phyloP scores from a whole-genome alignment of 2,113 vertebrate genomes.

The Lophius piscatorius region DNA sequence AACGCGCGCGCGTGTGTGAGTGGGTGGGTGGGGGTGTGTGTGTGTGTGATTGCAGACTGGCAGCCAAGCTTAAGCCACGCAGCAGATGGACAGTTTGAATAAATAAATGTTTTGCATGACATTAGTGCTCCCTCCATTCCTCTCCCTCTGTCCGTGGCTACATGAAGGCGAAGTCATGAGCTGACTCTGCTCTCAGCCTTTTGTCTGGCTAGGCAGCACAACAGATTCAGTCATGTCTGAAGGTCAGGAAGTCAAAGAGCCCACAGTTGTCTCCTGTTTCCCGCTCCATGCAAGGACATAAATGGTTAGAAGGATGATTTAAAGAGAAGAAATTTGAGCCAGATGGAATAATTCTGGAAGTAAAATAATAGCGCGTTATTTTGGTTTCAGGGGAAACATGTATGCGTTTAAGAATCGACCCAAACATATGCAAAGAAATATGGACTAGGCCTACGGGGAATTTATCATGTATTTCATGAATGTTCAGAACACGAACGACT shows the following conservation, averaged over 20 bases:
- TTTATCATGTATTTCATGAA: conserved; percentile 25
- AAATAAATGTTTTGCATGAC: conserved; percentile 72
- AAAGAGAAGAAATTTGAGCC: conserved; percentile 25
- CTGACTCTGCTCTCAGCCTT: conserved; percentile 65
- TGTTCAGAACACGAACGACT: not conserved
- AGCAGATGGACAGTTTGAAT: conserved; percentile 79
- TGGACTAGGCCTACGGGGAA: not conserved
- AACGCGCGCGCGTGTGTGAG: conserved; percentile 14
- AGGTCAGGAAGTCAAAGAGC: conserved; percentile 73
- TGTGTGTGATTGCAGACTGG: conserved; percentile 9
- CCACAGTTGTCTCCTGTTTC: conserved; percentile 49
- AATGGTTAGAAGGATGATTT: conserved; percentile 4
- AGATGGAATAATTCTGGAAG: conserved; percentile 34
- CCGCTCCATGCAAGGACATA: conserved; percentile 28
- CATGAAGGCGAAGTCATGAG: conserved; percentile 64
- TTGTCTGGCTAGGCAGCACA: conserved; percentile 69
- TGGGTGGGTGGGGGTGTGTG: conserved; percentile 2
- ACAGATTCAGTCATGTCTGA: conserved; percentile 74
- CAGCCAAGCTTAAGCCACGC: conserved; percentile 55
- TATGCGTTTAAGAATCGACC: not conserved
- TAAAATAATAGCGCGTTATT: conserved; percentile 15
- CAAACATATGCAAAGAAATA: conserved; percentile 5
- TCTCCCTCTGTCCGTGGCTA: conserved; percentile 41
- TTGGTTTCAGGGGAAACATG: conserved; percentile 5
- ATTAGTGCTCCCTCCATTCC: conserved; percentile 34